These are phyloP conservation scores for Andrena bicolor DNA, from an alignment of 2,888 invertebrate genomes.

Conservation along the genomic window DNA sequence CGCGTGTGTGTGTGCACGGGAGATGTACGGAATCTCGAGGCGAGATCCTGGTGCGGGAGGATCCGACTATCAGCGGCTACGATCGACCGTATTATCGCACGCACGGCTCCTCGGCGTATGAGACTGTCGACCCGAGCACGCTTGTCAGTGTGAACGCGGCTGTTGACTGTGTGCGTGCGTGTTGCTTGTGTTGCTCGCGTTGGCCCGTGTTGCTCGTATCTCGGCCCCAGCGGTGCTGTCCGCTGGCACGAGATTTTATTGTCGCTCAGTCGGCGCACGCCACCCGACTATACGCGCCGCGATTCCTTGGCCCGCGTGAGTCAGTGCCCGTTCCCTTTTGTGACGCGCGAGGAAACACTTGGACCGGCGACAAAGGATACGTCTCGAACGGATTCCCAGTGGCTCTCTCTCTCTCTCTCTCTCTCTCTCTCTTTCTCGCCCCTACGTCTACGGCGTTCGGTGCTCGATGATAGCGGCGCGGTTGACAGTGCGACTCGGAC, in stretches of 20 bases:
- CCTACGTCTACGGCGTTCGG: neutral
- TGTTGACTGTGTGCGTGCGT: slow-evolving; percentile 6
- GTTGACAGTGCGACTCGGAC: slow-evolving; percentile 38
- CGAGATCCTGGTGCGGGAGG: slow-evolving; percentile 69
- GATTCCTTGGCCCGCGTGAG: slow-evolving; percentile 28
- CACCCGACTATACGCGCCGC: slow-evolving; percentile 18
- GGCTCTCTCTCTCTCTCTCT: neutral
- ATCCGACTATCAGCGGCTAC: slow-evolving; percentile 48
- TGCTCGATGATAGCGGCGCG: slow-evolving; percentile 34
- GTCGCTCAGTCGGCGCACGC: slow-evolving; percentile 23
- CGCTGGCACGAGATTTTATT: slow-evolving; percentile 50
- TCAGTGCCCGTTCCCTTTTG: slow-evolving; percentile 11
- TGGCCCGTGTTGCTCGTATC: slow-evolving; percentile 41
- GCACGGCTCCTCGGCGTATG: slow-evolving; percentile 42
- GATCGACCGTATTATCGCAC: slow-evolving; percentile 54
- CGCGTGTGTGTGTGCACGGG: slow-evolving; percentile 43
- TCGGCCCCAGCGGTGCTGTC: slow-evolving; percentile 18
- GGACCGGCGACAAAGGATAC: slow-evolving; percentile 43
- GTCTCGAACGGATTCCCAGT: slow-evolving; percentile 2
- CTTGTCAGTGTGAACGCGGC: slow-evolving; percentile 25
- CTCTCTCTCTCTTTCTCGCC: neutral
- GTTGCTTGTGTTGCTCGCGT: neutral
- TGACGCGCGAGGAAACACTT: neutral
- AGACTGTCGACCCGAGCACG: slow-evolving; percentile 27
- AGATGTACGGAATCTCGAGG: slow-evolving; percentile 66